Evolutionary conservation across 1,140 invertebrate species (phyloP).

Genomic region (Psix sp.): DNA sequence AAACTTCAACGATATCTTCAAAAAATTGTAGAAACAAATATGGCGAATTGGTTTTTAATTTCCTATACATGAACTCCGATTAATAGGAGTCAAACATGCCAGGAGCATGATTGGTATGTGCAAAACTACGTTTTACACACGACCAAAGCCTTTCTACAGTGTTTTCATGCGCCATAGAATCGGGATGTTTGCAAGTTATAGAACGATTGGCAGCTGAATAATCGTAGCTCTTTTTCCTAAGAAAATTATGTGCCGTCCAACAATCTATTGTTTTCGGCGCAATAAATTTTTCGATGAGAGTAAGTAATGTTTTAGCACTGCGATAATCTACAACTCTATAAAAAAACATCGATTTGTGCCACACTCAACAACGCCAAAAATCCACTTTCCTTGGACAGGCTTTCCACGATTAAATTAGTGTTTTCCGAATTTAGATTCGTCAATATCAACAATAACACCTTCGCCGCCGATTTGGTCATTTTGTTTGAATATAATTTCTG

Average conservation of each 20-base stretch:
- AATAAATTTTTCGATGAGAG: constrained; percentile 48
- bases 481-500: constrained; percentile 1
- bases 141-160: constrained; percentile 20
- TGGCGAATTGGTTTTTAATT: constrained; percentile 2
- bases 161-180: constrained; percentile 23
- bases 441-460: constrained; percentile 50
- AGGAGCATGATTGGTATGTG: constrained; percentile 3
- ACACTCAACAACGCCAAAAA: constrained; percentile 66
- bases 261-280: constrained; percentile 44
- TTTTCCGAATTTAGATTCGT: constrained; percentile 57
- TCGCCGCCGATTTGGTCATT: constrained; percentile 19
- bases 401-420: constrained; percentile 58
- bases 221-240: constrained; percentile 29
- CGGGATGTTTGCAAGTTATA: constrained; percentile 48
- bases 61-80: constrained; percentile 21
- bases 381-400: constrained; percentile 64
- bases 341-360: constrained; percentile 35
- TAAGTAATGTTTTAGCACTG: constrained; percentile 17
- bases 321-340: constrained; percentile 33
- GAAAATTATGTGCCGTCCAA: constrained; percentile 48
- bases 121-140: constrained; percentile 10
- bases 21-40: constrained; percentile 9
- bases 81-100: constrained; percentile 27
- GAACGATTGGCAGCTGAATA: constrained; percentile 54
- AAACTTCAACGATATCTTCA: constrained; percentile 7